These are phyloP conservation scores for Andricus quercusramuli DNA, from an alignment of 2,888 invertebrate species.

Conservation along the genomic window DNA sequence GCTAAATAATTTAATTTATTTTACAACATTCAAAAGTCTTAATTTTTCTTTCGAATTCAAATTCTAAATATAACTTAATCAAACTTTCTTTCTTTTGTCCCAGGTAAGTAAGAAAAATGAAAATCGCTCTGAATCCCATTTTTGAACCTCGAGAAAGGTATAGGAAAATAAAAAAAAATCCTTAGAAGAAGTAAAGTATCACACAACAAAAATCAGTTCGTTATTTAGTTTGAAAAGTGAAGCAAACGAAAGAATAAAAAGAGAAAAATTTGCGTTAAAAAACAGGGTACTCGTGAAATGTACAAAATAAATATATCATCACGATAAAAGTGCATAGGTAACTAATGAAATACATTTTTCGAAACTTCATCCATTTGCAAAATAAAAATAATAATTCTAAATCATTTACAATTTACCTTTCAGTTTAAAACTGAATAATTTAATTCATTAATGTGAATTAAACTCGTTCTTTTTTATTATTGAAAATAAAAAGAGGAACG, in stretches of 20 bases:
- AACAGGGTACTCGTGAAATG: background rate
- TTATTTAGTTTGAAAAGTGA: background rate
- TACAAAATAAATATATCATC: background rate
- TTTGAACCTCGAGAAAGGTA: background rate
- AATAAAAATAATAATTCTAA: slow-evolving; percentile 9
- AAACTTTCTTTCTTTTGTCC: background rate
- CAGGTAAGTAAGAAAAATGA: background rate
- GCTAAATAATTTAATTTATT: no score
- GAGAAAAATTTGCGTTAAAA: slow-evolving; percentile 4
- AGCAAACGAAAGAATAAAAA: background rate
- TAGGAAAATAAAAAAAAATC: background rate
- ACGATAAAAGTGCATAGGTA: background rate
- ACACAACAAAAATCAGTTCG: background rate
- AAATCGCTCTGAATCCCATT: slow-evolving; percentile 19
- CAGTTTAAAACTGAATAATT: background rate
- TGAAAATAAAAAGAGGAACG: background rate
- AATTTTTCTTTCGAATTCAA: no score
- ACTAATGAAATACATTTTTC: background rate
- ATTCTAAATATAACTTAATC: slow-evolving; percentile 33
- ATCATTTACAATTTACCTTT: slow-evolving; percentile 15
- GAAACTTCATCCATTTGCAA: background rate
- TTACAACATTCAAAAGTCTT: no score
- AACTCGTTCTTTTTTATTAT: background rate
- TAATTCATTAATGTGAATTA: background rate
- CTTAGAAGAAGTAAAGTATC: background rate